Evolutionary conservation across 2,797 vertebrate genomes (phyloP).

Genomic region (Pseudochromis fuscus): DNA sequence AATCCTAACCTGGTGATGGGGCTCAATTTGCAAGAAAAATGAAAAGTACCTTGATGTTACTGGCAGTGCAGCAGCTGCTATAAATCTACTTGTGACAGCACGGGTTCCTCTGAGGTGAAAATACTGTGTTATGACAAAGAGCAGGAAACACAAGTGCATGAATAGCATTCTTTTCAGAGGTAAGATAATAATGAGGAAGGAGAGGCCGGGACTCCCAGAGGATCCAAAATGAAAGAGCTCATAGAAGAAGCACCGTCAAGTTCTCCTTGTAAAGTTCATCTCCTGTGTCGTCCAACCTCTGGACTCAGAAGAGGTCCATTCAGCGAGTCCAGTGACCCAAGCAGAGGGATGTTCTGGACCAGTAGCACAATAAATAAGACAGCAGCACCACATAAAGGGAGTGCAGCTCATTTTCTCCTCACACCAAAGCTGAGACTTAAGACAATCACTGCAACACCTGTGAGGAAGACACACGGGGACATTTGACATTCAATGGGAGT

Average conservation of each 20-base stretch:
- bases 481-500: neutral
- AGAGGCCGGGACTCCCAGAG: slow-evolving; percentile 40
- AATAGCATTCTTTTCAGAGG: slow-evolving; percentile 44
- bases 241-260: slow-evolving; percentile 16
- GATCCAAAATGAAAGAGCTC: slow-evolving; percentile 46
- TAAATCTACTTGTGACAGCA: neutral
- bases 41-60: slow-evolving; percentile 5
- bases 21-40: slow-evolving; percentile 1
- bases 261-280: slow-evolving; percentile 47
- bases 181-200: slow-evolving; percentile 25
- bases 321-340: slow-evolving; percentile 49
- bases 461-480: neutral
- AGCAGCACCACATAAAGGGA: slow-evolving; percentile 40
- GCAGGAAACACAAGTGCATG: slow-evolving; percentile 20
- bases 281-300: slow-evolving; percentile 39
- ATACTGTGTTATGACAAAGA: slow-evolving; percentile 29
- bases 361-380: slow-evolving; percentile 44
- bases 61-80: neutral
- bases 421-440: neutral
- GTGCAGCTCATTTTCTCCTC: neutral
- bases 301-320: slow-evolving; percentile 57
- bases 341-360: slow-evolving; percentile 7
- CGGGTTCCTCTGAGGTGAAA: slow-evolving; percentile 1
- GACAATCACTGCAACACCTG: neutral
- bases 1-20: slow-evolving; percentile 11